A percentile compares a stretch with the other conserved stretches of the same genome.
phyloP scores from a whole-genome alignment of 2,113 vertebrate species.

The Rallus limicola region DNA sequence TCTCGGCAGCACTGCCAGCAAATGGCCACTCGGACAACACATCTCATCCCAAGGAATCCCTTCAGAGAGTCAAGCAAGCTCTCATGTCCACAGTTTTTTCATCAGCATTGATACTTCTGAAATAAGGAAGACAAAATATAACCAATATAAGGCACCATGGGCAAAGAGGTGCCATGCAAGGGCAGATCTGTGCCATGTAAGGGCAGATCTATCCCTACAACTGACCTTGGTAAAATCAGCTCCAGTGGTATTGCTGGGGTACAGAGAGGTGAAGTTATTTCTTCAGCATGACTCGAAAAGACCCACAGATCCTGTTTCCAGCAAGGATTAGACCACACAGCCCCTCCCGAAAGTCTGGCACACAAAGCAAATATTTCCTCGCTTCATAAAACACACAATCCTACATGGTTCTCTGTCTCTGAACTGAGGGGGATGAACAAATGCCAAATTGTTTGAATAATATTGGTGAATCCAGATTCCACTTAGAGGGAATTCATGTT shows the following conservation, averaged over 20 bases:
- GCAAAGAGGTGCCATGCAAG: background rate
- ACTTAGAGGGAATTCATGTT: constrained; percentile 33
- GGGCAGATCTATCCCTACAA: background rate
- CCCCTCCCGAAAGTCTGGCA: background rate
- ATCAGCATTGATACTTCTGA: background rate
- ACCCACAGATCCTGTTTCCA: background rate
- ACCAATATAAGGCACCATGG: background rate
- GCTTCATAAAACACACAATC: background rate
- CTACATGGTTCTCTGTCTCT: background rate
- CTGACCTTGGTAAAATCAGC: background rate
- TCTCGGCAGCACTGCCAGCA: background rate
- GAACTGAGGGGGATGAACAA: constrained; percentile 6
- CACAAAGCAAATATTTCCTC: background rate
- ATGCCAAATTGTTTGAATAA: constrained; percentile 25
- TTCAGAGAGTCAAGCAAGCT: background rate
- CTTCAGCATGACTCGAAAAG: background rate
- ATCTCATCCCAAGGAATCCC: background rate
- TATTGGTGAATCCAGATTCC: constrained; percentile 24
- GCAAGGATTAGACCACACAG: background rate
- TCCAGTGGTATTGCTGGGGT: background rate
- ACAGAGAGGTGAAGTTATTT: background rate
- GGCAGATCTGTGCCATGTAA: background rate
- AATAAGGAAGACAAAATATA: background rate
- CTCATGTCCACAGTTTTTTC: background rate
- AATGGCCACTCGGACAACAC: background rate